These are phyloP conservation scores for Emmelina monodactyla DNA, from an alignment of 2,888 invertebrate genomes.

Conservation along the genomic window DNA sequence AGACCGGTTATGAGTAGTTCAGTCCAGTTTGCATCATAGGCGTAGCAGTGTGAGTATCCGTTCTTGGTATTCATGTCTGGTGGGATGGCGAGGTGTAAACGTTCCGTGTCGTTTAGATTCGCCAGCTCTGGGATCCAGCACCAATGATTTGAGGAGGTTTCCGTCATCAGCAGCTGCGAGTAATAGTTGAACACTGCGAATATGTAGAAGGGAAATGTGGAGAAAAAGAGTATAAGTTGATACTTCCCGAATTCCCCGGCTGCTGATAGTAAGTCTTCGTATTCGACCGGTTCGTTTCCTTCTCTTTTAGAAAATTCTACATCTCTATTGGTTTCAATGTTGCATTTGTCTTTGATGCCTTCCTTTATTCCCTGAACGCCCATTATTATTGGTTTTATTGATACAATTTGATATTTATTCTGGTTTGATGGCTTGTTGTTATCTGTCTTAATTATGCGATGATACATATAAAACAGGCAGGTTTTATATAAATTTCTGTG, in stretches of 20 bases:
- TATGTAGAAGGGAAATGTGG: slow-evolving; percentile 27
- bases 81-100: slow-evolving; percentile 27
- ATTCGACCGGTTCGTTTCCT: slow-evolving; percentile 24
- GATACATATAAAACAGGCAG: too few relatives aligned
- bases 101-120: slow-evolving; percentile 25
- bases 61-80: slow-evolving; percentile 21
- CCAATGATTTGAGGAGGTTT: slow-evolving; percentile 31
- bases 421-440: too few relatives aligned
- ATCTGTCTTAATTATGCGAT: too few relatives aligned
- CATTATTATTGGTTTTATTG: slow-evolving; percentile 1
- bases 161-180: slow-evolving; percentile 29
- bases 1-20: slow-evolving; percentile 23
- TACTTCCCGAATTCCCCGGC: slow-evolving; percentile 31
- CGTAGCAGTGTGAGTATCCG: slow-evolving; percentile 31
- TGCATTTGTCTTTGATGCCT: not conserved
- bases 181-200: slow-evolving; percentile 28
- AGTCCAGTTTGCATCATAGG: slow-evolving; percentile 34
- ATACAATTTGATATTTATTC: too few relatives aligned
- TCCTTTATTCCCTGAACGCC: slow-evolving; percentile 1
- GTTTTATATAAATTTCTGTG: too few relatives aligned
- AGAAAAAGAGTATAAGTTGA: slow-evolving; percentile 24
- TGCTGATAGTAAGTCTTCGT: slow-evolving; percentile 26
- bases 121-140: slow-evolving; percentile 29
- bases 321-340: slow-evolving; percentile 10
- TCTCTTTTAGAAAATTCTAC: slow-evolving; percentile 6